phyloP scores from a whole-genome alignment of 2,113 vertebrate species.

The Hiodon tergisus region DNA sequence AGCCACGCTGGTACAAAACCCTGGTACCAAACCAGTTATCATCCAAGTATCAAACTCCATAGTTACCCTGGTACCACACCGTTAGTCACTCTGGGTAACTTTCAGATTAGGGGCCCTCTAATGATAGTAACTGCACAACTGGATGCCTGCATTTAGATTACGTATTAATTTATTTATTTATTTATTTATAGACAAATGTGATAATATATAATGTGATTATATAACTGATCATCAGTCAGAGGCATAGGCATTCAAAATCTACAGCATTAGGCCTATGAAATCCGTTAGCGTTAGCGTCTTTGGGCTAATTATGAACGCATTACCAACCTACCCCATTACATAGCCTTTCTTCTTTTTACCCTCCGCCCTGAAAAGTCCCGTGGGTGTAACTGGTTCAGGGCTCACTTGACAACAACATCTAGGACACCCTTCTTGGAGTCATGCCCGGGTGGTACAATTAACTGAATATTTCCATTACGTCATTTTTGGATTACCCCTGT shows the following conservation, averaged over 20 bases:
- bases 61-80: not conserved
- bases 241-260: slow-evolving; percentile 1
- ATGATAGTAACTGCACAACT: not conserved
- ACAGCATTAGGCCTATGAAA: not conserved
- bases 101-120: too few relatives aligned
- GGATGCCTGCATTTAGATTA: not conserved
- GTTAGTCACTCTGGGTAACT: not conserved
- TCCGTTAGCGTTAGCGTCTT: slow-evolving; percentile 1
- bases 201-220: not conserved
- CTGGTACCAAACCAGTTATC: too few relatives aligned
- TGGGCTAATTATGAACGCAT: slow-evolving; percentile 10
- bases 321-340: slow-evolving; percentile 20
- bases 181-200: too few relatives aligned
- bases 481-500: slow-evolving; percentile 47
- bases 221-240: slow-evolving; percentile 2
- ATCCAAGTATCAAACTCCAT: too few relatives aligned
- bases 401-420: slow-evolving; percentile 58
- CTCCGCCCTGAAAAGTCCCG: slow-evolving; percentile 39
- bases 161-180: not conserved
- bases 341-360: slow-evolving; percentile 27
- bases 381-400: slow-evolving; percentile 41
- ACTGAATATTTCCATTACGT: slow-evolving; percentile 57
- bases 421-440: slow-evolving; percentile 46
- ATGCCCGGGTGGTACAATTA: slow-evolving; percentile 62
- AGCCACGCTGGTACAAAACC: too few relatives aligned